Evolutionary conservation across 2,113 vertebrate species (phyloP).

Genomic region (Lanius collurio): DNA sequence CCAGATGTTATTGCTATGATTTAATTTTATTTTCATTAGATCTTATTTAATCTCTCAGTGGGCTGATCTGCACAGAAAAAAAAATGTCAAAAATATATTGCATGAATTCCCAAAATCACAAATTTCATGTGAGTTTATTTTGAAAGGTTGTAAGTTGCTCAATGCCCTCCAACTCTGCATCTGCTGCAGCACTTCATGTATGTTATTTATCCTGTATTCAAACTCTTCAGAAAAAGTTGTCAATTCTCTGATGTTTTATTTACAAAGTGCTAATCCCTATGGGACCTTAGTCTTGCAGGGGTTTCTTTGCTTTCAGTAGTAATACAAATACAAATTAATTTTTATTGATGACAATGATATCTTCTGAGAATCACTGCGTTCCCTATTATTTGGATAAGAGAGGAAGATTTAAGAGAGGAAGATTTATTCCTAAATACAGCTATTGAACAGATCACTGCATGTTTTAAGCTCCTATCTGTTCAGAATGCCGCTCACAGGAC

Average conservation of each 20-base stretch:
- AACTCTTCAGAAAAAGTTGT: background rate
- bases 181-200: background rate
- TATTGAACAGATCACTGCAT: background rate
- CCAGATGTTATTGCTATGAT: background rate
- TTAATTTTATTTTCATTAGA: slow-evolving; percentile 3
- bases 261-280: background rate
- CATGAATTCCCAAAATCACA: background rate
- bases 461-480: background rate
- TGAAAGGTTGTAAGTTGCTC: background rate
- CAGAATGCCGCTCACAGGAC: background rate
- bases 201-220: background rate
- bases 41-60: background rate
- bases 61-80: background rate
- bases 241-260: background rate
- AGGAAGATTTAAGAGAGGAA: background rate
- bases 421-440: background rate
- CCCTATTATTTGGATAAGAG: background rate
- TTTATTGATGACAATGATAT: background rate
- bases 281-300: background rate
- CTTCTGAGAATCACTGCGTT: background rate
- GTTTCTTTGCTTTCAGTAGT: background rate
- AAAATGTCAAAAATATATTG: background rate
- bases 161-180: background rate
- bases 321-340: background rate
- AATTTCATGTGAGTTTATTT: background rate